A percentile compares a stretch with the other conserved stretches of the same genome.
Conservation (phyloP, 64 coral and sea anemone species). For the Pachyseris speciosa region DNA sequence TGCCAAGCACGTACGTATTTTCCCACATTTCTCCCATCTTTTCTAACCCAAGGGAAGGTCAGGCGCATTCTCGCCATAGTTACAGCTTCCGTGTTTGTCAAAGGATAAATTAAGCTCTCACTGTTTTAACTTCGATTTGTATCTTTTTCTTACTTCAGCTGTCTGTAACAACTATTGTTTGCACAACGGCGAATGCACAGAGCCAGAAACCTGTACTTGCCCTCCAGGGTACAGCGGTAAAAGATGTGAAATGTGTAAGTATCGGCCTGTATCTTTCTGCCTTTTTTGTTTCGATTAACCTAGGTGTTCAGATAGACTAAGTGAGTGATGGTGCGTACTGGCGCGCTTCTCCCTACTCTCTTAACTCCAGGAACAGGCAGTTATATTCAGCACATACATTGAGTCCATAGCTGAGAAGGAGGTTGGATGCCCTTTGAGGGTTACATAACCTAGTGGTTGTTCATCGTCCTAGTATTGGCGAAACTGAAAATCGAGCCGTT, state of each 20-base stretch:
- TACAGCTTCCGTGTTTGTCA: neutral
- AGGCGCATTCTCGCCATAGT: neutral
- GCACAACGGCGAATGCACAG: conserved; percentile 62
- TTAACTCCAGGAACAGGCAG: too few relatives aligned
- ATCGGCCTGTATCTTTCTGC: neutral
- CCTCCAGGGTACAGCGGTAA: conserved; percentile 51
- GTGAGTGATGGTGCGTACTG: too few relatives aligned
- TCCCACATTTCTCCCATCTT: neutral
- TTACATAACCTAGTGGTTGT: too few relatives aligned
- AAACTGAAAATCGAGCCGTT: too few relatives aligned
- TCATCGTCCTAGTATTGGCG: too few relatives aligned
- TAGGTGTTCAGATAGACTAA: conserved; percentile 11
- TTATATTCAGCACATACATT: too few relatives aligned
- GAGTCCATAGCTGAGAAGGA: too few relatives aligned
- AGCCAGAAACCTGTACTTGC: conserved; percentile 71
- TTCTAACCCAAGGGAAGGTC: too few relatives aligned
- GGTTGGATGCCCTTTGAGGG: too few relatives aligned
- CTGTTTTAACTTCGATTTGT: neutral
- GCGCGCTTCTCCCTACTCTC: too few relatives aligned
- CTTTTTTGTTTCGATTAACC: neutral
- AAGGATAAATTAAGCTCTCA: neutral
- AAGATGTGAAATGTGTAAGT: conserved; percentile 84
- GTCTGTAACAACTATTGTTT: conserved; percentile 59
- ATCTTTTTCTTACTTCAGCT: conserved; percentile 25
- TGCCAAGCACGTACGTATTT: conserved; percentile 64